phyloP scores from a whole-genome alignment of 2,797 vertebrate genomes.

The Aplochiton taeniatus region DNA sequence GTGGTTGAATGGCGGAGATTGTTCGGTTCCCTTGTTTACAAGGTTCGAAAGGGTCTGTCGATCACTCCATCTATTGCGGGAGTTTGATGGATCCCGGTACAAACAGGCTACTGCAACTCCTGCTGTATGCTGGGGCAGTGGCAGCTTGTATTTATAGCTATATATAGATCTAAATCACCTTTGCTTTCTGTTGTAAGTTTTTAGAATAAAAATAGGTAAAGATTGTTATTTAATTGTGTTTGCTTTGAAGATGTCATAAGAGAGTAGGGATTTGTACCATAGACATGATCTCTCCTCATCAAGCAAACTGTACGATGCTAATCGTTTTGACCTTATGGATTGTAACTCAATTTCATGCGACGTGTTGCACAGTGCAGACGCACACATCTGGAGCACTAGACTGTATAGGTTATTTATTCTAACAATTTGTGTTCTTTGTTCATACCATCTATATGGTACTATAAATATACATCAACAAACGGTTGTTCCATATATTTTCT shows the following conservation, averaged over 20 bases:
- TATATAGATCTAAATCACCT: too few species aligned
- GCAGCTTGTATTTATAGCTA: too few species aligned
- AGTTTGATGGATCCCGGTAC: too few species aligned
- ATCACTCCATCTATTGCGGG: too few species aligned
- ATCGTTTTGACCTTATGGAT: conserved; percentile 2
- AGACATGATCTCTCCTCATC: neutral
- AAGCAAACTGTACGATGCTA: neutral
- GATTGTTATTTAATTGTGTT: neutral
- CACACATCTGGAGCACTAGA: conserved; percentile 73
- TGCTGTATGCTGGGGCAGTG: too few species aligned
- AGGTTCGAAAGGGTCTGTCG: too few species aligned
- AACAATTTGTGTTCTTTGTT: conserved; percentile 23
- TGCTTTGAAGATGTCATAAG: neutral
- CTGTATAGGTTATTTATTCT: conserved; percentile 70
- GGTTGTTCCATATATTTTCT: conserved; percentile 33
- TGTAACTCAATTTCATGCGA: conserved; percentile 35
- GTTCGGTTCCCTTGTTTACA: too few species aligned
- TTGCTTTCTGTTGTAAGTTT: too few species aligned
- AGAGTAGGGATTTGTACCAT: neutral
- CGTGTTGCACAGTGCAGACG: conserved; percentile 65
- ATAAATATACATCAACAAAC: conserved; percentile 30
- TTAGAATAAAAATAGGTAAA: too few species aligned
- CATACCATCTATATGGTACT: conserved; percentile 26
- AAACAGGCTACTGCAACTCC: too few species aligned
- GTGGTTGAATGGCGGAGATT: too few species aligned